These are phyloP conservation scores for Sceliomorpha sp. DNA, from an alignment of 2,888 invertebrate genomes.

Conservation along the genomic window DNA sequence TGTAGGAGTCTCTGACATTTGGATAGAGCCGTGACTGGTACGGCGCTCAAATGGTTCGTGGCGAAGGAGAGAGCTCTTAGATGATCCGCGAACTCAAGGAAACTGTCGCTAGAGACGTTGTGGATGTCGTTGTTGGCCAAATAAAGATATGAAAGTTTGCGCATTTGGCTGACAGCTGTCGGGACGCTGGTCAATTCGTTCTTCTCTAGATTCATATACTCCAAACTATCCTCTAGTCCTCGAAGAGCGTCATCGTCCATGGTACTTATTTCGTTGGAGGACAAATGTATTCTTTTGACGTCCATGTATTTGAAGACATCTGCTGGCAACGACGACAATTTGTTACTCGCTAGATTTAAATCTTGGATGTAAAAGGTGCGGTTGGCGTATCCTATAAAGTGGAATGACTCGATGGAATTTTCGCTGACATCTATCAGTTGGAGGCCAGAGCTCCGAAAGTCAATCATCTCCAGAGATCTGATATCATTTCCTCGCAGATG, in stretches of 20 bases:
- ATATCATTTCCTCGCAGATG: conserved; percentile 84
- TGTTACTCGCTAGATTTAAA: conserved; percentile 91
- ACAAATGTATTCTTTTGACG: conserved; percentile 88
- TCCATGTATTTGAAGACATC: conserved; percentile 86
- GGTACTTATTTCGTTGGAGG: conserved; percentile 87
- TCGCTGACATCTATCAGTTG: conserved; percentile 83
- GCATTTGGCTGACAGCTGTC: conserved; percentile 85
- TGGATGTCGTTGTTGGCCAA: conserved; percentile 89
- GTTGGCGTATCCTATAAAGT: conserved; percentile 66
- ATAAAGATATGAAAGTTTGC: conserved; percentile 89
- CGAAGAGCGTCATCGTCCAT: conserved; percentile 88
- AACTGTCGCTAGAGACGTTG: conserved; percentile 84
- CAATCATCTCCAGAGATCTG: conserved; percentile 88
- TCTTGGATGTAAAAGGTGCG: conserved; percentile 88
- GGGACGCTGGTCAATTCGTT: conserved; percentile 88
- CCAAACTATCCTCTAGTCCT: conserved; percentile 87
- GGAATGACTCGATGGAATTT: conserved; percentile 87
- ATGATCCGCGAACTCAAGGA: conserved; percentile 82
- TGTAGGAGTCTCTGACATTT: conserved; percentile 90
- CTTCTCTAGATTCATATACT: conserved; percentile 91
- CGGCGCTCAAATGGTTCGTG: conserved; percentile 88
- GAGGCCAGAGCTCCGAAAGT: conserved; percentile 81
- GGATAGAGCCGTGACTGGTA: conserved; percentile 86
- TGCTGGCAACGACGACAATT: conserved; percentile 85
- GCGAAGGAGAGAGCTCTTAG: conserved; percentile 90